Evolutionary conservation across 1,140 invertebrate species (phyloP).

Genomic region (Eriocheir sinensis): DNA sequence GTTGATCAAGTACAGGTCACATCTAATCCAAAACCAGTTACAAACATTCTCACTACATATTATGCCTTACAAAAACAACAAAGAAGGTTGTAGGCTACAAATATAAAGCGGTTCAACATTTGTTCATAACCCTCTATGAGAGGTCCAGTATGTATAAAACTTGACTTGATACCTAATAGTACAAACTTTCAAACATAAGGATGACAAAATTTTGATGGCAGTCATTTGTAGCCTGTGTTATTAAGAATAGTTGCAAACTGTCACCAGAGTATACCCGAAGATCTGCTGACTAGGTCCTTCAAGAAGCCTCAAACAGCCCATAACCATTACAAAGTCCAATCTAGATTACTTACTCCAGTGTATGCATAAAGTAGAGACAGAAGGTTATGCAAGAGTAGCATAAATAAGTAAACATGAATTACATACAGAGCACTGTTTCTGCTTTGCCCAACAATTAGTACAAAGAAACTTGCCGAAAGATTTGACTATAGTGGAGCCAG

Average conservation of each 20-base stretch:
- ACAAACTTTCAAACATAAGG: constrained; percentile 71
- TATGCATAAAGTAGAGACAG: constrained; percentile 65
- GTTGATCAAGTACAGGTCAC: constrained; percentile 72
- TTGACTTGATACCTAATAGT: constrained; percentile 71
- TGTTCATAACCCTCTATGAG: constrained; percentile 70
- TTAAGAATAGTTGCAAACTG: constrained; percentile 72
- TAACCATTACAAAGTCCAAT: constrained; percentile 62
- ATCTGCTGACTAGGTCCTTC: constrained; percentile 73
- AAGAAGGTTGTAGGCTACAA: constrained; percentile 74
- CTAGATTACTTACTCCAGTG: constrained; percentile 66
- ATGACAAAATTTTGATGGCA: constrained; percentile 76
- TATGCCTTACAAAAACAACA: constrained; percentile 74
- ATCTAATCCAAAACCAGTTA: constrained; percentile 75
- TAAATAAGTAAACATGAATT: constrained; percentile 43
- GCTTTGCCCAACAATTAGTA: neutral
- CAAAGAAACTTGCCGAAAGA: neutral
- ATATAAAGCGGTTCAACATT: constrained; percentile 76
- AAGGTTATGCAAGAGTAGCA: constrained; percentile 57
- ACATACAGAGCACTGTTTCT: constrained; percentile 8
- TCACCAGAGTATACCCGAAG: constrained; percentile 76
- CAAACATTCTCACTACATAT: constrained; percentile 75
- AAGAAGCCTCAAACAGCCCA: constrained; percentile 67
- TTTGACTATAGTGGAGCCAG: neutral
- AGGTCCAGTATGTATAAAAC: constrained; percentile 64
- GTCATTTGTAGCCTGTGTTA: constrained; percentile 78